Base-by-base conservation (phyloP, 2,888 invertebrate species). In the Pseudanteris insignis region DNA sequence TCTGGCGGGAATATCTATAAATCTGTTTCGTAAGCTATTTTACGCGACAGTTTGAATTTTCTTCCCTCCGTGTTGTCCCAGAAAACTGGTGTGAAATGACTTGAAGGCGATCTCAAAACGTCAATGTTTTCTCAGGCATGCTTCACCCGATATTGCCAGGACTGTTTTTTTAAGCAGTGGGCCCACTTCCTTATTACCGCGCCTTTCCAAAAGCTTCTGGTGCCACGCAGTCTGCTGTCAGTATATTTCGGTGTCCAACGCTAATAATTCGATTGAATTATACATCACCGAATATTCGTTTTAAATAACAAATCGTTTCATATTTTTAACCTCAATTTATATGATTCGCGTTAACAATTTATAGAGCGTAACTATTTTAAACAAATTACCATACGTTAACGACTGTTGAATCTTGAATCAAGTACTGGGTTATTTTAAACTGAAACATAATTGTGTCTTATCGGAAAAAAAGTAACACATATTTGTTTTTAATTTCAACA, bases 161-260 rank as follows among this genome's bases (percentile, higher is more conserved):
- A 71, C 68, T 69, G 74, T 79, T 79, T 77, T 79, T 76, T 73
- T 71, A 79, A 79, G 75, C 75, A 73, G 70, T 69, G 70, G 76
- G 75, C 72, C 75, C 71, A 76, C 78, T 79, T 79, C 79, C 79
- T 78, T 78, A 77, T 76, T 78, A 72, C 77, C 67, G 47, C 63
- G 57, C 41, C 63, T 58, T 59, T 47, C 43, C 38, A 60, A 55
- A 47, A 47, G 54, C 34, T 44, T 36, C 61, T 61, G 63, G 65
- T 63, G 65, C 65, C 65, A 66, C 59, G 63, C 65, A 51, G 65
- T 63, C 65, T 66, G 41, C 51, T 43, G 54, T 53, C 54, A 51
- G 43, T 44, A 34, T 66, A 66, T 63, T 59, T 66, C 59, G 51
- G 61, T 60, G 38, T 54, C 46, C 33, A 26, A 36, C 38, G 54